These are phyloP conservation scores for Hippocampus abdominalis DNA, from an alignment of 2,113 vertebrate genomes.

Conservation along the genomic window DNA sequence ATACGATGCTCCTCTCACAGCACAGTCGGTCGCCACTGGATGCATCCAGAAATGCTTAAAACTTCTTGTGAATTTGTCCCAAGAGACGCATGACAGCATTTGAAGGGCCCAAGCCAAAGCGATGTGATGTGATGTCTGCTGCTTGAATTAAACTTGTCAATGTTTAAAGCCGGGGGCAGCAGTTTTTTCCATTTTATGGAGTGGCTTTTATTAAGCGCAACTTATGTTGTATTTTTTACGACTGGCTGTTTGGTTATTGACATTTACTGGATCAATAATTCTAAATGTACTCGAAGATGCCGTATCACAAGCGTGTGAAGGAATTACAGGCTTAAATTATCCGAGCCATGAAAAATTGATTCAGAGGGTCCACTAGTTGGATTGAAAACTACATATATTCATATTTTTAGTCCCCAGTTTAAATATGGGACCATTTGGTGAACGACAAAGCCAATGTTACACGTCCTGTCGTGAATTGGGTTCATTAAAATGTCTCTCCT, in stretches of 20 bases:
- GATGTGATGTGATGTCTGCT: not conserved
- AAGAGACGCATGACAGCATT: not conserved
- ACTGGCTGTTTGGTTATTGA: not conserved
- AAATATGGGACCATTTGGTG: too few relatives aligned
- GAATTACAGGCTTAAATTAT: not conserved
- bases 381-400: too few relatives aligned
- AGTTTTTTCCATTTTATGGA: not conserved
- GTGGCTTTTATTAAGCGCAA: not conserved
- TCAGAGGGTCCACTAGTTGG: too few relatives aligned
- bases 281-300: too few relatives aligned
- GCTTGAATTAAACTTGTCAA: not conserved
- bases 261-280: not conserved
- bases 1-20: not conserved
- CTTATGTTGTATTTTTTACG: not conserved
- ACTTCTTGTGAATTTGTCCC: not conserved
- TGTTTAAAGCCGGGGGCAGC: not conserved
- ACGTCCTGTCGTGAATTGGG: too few relatives aligned
- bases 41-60: not conserved
- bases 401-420: too few relatives aligned
- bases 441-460: too few relatives aligned
- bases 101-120: not conserved
- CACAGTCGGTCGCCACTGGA: not conserved
- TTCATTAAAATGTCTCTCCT: too few relatives aligned
- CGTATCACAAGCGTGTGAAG: too few relatives aligned
- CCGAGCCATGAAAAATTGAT: not conserved